Evolutionary conservation across 92 coral and sea anemone genomes (phyloP).

Genomic region (Epizoanthus stellaris): DNA sequence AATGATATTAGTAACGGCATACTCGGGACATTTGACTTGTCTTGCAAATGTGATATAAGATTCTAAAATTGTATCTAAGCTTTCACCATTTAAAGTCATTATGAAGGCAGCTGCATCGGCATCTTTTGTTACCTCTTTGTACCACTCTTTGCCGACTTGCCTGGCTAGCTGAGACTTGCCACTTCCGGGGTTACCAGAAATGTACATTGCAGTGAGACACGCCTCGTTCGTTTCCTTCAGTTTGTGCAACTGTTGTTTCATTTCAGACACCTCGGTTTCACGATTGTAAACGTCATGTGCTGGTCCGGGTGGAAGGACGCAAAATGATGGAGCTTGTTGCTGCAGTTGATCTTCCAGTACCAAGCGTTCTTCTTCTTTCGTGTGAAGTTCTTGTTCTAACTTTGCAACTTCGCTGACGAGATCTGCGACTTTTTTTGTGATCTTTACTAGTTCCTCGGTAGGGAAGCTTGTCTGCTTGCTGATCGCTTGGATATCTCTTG

Average conservation of each 20-base stretch:
- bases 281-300: neutral
- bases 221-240: neutral
- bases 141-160: neutral
- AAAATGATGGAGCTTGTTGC: neutral
- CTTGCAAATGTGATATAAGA: constrained; percentile 46
- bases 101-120: constrained; percentile 4
- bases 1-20: constrained; percentile 38
- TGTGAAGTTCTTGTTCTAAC: neutral
- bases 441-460: neutral
- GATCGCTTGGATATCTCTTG: neutral
- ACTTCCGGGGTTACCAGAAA: constrained; percentile 48
- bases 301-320: neutral
- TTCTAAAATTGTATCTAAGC: neutral
- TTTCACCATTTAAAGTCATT: constrained; percentile 3
- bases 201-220: constrained; percentile 14
- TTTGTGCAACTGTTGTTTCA: neutral
- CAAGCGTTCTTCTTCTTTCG: neutral
- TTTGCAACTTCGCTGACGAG: neutral
- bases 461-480: neutral
- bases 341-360: neutral
- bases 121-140: neutral
- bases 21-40: constrained; percentile 33
- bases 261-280: neutral
- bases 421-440: neutral
- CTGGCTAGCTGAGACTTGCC: constrained; percentile 39